Evolutionary conservation across 2,797 vertebrate species (phyloP), one percentile per base, ranked within the genome.

Genomic region (Vespertilio murinus): DNA sequence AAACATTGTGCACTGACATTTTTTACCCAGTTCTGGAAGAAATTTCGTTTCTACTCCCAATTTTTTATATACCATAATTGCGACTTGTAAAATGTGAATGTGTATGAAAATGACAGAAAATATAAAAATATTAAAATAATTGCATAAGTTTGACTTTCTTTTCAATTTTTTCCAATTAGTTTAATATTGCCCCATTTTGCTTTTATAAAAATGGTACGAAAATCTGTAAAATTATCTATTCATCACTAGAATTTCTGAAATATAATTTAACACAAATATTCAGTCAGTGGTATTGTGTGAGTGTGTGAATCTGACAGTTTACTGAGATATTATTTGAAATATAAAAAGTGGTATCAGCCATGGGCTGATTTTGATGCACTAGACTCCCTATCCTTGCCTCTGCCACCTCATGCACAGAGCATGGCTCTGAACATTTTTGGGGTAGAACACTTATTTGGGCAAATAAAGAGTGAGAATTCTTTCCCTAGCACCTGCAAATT

Each of bases 391-490:
- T 38, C 20, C n/a, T 35, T 49, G 6, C 16, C 22, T 80, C 56
- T 79, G 84, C 28, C n/a, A 67, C 22, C 13, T 73, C 8, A 71
- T 18, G 38, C 22, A 74, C 40, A 95, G 81, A 82, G 4, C 38
- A 12, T 38, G 4, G 11, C 52, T 17, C 4, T 75, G 42, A 79
- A 59, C 64, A 45, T 77, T 96, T 91, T 33, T 3, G 17, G 70
- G 22, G 20, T 1, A 0, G 96, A 73, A 28, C 18, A 94, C 96
- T 97, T 96, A 38, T 92, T 59, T 47, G 74, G 33, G 30, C 42
- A 96, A 94, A 96, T 93, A 94, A 91, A 86, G 56, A 93, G 73
- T 6, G 78, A 56, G 10, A 77, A 49, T 90, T 82, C 45, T 85
- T 88, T 75, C 23, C 73, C 33, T 49, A 94, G 91, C 64, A 88